A percentile compares a stretch with the other conserved stretches of the same genome.
Conservation (phyloP, 2,113 vertebrate genomes). For the Pogona vitticeps region DNA sequence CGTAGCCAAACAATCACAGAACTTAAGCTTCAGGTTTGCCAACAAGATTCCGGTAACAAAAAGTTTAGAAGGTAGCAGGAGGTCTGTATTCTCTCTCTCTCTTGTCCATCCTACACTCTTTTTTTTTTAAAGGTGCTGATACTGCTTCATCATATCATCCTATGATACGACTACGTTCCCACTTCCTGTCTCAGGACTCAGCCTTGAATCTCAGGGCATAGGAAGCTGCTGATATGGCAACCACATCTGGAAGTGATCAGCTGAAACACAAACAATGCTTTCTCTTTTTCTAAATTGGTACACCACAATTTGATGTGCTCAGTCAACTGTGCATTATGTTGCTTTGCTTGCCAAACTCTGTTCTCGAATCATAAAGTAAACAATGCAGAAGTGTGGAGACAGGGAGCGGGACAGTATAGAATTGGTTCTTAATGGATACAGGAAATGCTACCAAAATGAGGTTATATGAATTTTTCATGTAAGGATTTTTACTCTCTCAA, state of each 20-base stretch:
- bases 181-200: too few species aligned
- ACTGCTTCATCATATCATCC: too few species aligned
- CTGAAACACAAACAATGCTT: not conserved
- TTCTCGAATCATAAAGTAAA: not conserved
- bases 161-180: too few species aligned
- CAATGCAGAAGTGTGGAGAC: not conserved
- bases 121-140: too few species aligned
- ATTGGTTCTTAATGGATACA: not conserved
- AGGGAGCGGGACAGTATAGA: constrained; percentile 2
- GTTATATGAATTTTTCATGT: constrained; percentile 1
- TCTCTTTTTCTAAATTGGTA: not conserved
- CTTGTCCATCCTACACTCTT: too few species aligned
- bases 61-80: too few species aligned
- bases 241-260: not conserved
- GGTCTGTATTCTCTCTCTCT: too few species aligned
- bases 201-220: too few species aligned
- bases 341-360: not conserved
- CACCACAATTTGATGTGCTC: not conserved
- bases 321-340: not conserved
- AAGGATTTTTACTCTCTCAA: not conserved
- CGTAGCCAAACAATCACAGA: too few species aligned
- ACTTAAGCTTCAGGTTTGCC: too few species aligned
- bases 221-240: too few species aligned
- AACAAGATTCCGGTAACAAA: too few species aligned
- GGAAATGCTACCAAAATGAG: not conserved